Percentiles rank a stretch among this genome's conserved stretches.
These are phyloP conservation scores for Lathronympha strigana DNA, from an alignment of 2,888 invertebrate genomes.

Conservation along the genomic window DNA sequence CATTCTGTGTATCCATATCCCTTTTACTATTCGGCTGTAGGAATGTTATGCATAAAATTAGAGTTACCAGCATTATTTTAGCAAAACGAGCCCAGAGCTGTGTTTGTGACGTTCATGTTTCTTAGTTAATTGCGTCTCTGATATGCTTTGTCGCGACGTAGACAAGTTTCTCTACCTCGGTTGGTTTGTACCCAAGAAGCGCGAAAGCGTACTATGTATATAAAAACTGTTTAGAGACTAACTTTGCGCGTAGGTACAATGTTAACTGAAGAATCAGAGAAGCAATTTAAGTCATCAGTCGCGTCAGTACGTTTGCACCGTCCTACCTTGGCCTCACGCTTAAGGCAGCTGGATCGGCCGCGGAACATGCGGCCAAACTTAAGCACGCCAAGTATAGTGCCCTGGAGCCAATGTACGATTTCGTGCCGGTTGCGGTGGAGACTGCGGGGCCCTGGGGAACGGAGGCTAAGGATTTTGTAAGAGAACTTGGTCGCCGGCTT, in stretches of 20 bases:
- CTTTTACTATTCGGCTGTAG: slow-evolving; percentile 5
- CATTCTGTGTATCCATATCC: slow-evolving; percentile 3
- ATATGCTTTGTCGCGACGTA: slow-evolving; percentile 11
- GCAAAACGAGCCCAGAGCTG: slow-evolving; percentile 5
- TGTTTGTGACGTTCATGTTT: slow-evolving; percentile 23
- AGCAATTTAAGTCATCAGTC: neutral
- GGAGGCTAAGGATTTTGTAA: too few relatives aligned
- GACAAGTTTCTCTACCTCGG: neutral
- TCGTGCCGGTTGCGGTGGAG: too few relatives aligned
- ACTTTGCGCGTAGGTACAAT: neutral
- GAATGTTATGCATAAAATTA: slow-evolving; percentile 28
- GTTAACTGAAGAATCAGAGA: neutral
- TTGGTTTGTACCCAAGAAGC: neutral
- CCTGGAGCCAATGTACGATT: too few relatives aligned
- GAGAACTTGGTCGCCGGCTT: too few relatives aligned
- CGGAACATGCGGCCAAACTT: too few relatives aligned
- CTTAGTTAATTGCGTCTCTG: slow-evolving; percentile 23
- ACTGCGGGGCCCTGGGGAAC: too few relatives aligned
- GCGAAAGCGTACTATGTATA: neutral
- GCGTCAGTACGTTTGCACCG: too few relatives aligned
- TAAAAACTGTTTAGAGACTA: neutral
- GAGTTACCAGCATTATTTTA: slow-evolving; percentile 27
- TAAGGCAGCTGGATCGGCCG: too few relatives aligned
- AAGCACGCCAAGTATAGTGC: too few relatives aligned
- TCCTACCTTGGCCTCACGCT: too few relatives aligned